Evolutionary conservation across 2,888 invertebrate genomes (phyloP), one percentile per base, ranked within the genome.

Genomic region (Achlya flavicornis): DNA sequence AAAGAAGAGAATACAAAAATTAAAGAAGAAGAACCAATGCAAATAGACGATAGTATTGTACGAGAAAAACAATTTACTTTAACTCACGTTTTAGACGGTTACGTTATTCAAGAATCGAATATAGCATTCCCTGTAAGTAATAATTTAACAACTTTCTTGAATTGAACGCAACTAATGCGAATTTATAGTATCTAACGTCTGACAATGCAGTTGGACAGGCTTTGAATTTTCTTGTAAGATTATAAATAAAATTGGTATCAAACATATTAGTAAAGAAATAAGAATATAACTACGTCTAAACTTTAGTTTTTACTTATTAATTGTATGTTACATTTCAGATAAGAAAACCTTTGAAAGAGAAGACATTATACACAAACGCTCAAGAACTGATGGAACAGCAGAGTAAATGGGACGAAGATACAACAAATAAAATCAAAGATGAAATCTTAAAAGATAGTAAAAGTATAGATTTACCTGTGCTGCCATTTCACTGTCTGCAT

Each of bases 101-200:
- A 87, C 65, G 91, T 93, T 1, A 93, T 93, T 65, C 93, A 93
- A 68, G 93, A 93, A 69, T 93, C 93, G 0, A 93, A 91, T 72
- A 79, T 89, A 2, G 92, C 93, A 10, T 93, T 93, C 70, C 88
- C 92, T 57, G 93, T 93, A 80, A 89, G 92, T 89, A 75, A 41
- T 4, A 12, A 41, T 10, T 3, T 2, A 38, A 38, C 7, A 7
- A 64, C 26, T 53, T 64, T 61, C 33, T 43, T 14, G 3, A 10
- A 10, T 4, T 48, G 6, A 14, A 7, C 4, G 8, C 4, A 10
- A 14, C 3, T 19, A 3, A 10, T 53, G 16, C 16, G 4, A 16
- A 7, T 48, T n/a, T 43, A 4, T 14, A 38, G 38, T 10, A 38
- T 38, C 38, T 10, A 7, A 35, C 38, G 3, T 35, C 35, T 38